These are phyloP conservation scores for Rhinogobius similis DNA, from an alignment of 2,113 vertebrate genomes.

Conservation along the genomic window DNA sequence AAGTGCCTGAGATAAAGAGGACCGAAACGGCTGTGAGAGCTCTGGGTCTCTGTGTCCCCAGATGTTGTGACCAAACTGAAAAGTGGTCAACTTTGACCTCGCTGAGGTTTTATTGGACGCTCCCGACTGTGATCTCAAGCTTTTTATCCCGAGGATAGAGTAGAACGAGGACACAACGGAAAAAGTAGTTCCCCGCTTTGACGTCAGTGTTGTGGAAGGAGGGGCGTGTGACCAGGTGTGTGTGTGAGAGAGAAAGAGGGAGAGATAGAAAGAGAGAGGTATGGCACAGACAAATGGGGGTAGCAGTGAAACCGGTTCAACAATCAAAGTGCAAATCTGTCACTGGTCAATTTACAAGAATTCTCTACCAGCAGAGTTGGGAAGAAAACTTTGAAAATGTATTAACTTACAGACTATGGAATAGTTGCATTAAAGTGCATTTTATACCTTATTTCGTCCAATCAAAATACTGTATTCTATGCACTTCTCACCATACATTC, in stretches of 20 bases:
- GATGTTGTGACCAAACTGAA: slow-evolving; percentile 56
- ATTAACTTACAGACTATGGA: too few relatives aligned
- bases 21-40: slow-evolving; percentile 47
- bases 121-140: slow-evolving; percentile 30
- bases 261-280: slow-evolving; percentile 3
- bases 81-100: slow-evolving; percentile 52
- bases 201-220: not conserved
- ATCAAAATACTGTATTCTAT: too few relatives aligned
- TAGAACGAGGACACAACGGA: not conserved
- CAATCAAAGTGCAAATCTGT: slow-evolving; percentile 50
- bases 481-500: too few relatives aligned
- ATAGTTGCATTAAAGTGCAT: too few relatives aligned
- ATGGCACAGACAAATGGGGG: slow-evolving; percentile 41
- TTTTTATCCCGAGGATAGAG: slow-evolving; percentile 43
- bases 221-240: slow-evolving; percentile 32
- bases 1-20: slow-evolving; percentile 51
- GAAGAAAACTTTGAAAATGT: too few relatives aligned
- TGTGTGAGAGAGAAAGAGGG: not conserved
- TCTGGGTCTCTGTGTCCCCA: slow-evolving; percentile 56
- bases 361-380: slow-evolving; percentile 36
- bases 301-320: slow-evolving; percentile 13
- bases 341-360: slow-evolving; percentile 57
- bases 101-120: slow-evolving; percentile 37
- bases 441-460: too few relatives aligned
- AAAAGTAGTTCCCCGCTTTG: not conserved